phyloP scores from a whole-genome alignment of 2,888 invertebrate species.

The Calameuta pallipes region DNA sequence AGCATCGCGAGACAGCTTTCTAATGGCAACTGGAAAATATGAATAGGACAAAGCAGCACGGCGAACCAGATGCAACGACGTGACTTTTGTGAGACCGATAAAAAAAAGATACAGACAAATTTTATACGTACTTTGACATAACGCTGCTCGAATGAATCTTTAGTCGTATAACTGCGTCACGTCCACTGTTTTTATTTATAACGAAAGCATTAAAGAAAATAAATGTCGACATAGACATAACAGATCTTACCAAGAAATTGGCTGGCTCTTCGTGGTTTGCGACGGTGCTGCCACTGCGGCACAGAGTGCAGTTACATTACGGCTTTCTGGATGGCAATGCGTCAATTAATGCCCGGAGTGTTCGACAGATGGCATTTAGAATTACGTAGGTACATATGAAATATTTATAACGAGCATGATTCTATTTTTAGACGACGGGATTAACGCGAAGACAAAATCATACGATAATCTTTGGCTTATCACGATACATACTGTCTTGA shows the following conservation, averaged over 20 bases:
- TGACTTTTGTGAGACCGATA: background rate
- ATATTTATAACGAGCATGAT: background rate
- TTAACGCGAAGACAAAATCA: background rate
- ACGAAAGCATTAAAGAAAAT: background rate
- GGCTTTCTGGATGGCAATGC: background rate
- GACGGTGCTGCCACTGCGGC: background rate
- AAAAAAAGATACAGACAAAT: background rate
- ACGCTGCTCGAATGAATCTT: background rate
- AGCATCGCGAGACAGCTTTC: background rate
- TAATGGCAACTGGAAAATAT: background rate
- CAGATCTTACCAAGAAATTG: background rate
- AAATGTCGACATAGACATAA: background rate
- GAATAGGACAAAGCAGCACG: background rate
- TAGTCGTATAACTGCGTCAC: background rate
- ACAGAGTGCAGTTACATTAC: background rate
- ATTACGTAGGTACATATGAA: background rate
- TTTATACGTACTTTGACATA: background rate
- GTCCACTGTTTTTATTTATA: background rate
- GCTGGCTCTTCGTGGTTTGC: background rate
- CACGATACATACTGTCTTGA: background rate
- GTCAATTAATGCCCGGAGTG: background rate
- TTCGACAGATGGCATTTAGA: background rate
- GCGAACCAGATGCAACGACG: background rate
- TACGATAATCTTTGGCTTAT: background rate
- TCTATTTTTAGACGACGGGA: background rate